These are phyloP conservation scores for Allolobophora icterica DNA, from an alignment of 2,888 invertebrate genomes.

Conservation along the genomic window DNA sequence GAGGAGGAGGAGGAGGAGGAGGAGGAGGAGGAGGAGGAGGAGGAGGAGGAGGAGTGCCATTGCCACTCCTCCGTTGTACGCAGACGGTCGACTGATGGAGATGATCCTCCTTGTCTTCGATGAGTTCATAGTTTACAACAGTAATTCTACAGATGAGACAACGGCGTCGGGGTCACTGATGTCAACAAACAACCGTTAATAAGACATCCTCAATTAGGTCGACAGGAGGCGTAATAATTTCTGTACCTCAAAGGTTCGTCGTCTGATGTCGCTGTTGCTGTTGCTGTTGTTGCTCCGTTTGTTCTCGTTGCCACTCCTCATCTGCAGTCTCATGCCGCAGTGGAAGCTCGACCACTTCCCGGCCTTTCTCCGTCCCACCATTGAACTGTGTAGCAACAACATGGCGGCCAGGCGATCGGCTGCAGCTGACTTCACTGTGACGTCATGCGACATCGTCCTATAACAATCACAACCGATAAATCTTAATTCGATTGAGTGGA, in stretches of 20 bases:
- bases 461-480: neutral
- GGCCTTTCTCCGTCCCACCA: neutral
- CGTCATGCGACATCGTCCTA: neutral
- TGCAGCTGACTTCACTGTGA: neutral
- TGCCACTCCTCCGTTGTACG: no score
- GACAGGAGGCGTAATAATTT: neutral
- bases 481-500: no score
- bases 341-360: conserved; percentile 6
- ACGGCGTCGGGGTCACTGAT: neutral
- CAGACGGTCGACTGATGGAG: no score
- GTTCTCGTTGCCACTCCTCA: neutral
- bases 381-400: conserved; percentile 1
- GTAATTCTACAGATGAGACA: no score
- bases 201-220: neutral
- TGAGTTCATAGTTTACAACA: no score
- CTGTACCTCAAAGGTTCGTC: neutral
- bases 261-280: neutral
- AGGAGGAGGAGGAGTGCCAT: no score
- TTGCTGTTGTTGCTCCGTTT: neutral
- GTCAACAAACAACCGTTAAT: neutral
- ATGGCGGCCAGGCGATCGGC: neutral
- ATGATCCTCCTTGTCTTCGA: no score
- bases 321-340: neutral
- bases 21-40: no score
- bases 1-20: no score